phyloP scores from a whole-genome alignment of 2,113 vertebrate species.

The Struthio camelus region DNA sequence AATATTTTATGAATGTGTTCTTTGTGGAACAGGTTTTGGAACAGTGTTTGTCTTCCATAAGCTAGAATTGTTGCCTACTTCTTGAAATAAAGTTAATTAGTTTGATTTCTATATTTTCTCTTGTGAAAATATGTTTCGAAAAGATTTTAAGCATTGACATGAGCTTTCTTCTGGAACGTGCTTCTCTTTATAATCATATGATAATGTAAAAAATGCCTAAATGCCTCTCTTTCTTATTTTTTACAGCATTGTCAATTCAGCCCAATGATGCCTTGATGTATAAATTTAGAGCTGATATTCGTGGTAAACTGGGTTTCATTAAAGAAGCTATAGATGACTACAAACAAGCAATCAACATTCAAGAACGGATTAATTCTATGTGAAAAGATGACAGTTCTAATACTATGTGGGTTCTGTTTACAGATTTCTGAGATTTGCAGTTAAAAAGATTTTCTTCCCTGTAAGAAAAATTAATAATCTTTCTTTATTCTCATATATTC shows the following conservation, averaged over 20 bases:
- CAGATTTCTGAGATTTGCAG: background rate
- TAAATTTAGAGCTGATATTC: constrained; percentile 78
- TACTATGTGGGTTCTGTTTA: background rate
- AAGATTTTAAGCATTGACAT: background rate
- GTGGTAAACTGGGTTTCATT: constrained; percentile 73
- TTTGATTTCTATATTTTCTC: background rate
- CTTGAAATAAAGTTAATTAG: background rate
- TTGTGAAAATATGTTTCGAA: background rate
- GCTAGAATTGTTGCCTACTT: background rate
- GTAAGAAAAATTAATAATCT: background rate
- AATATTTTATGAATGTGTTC: background rate
- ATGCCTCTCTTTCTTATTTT: constrained; percentile 10
- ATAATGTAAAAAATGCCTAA: background rate
- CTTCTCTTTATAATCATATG: background rate
- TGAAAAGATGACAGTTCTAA: background rate
- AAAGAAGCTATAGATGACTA: constrained; percentile 78
- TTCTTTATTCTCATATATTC: background rate
- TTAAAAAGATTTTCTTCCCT: background rate
- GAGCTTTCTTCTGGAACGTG: background rate
- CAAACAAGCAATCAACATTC: constrained; percentile 73
- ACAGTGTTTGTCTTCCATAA: background rate
- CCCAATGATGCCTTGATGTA: constrained; percentile 76
- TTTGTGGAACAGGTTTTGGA: background rate
- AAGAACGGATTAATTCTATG: constrained; percentile 36
- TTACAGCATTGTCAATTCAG: constrained; percentile 77